These are phyloP conservation scores for Paratrypauchen microcephalus DNA, from an alignment of 2,797 vertebrate genomes.

Conservation along the genomic window DNA sequence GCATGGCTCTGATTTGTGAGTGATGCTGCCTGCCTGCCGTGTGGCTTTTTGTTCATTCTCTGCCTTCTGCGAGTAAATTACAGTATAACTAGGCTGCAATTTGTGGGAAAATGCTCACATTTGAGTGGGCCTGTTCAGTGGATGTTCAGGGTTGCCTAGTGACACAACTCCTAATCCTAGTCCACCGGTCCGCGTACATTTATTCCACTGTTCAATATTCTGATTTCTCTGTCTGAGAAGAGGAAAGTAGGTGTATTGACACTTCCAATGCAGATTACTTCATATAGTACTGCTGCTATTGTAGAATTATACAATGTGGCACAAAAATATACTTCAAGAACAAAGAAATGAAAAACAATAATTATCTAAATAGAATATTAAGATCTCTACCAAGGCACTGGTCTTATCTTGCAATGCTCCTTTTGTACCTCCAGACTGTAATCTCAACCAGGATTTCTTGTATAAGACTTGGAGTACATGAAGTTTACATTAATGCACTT, in stretches of 20 bases:
- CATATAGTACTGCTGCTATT: neutral
- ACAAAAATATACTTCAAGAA: neutral
- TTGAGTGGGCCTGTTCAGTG: constrained; percentile 52
- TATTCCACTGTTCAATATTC: constrained; percentile 44
- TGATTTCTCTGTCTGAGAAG: constrained; percentile 13
- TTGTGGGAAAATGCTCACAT: constrained; percentile 49
- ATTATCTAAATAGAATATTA: too few species aligned
- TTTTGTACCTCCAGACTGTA: too few species aligned
- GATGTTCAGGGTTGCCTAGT: constrained; percentile 60
- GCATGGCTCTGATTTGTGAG: constrained; percentile 4
- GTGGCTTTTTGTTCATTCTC: constrained; percentile 40
- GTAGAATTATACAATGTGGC: neutral
- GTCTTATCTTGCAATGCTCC: too few species aligned
- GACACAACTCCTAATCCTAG: constrained; percentile 60
- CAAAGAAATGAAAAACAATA: too few species aligned
- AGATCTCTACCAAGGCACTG: too few species aligned
- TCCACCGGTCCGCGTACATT: constrained; percentile 34
- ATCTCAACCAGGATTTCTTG: too few species aligned
- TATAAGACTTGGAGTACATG: too few species aligned
- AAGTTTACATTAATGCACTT: too few species aligned
- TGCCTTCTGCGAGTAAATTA: constrained; percentile 56
- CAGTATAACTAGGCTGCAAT: constrained; percentile 63
- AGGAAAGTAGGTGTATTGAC: constrained; percentile 23
- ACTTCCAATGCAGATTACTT: constrained; percentile 3
- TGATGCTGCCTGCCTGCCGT: constrained; percentile 19